These are phyloP conservation scores for Drosophila ezoana DNA, from an alignment of 2,888 invertebrate genomes.

Conservation along the genomic window DNA sequence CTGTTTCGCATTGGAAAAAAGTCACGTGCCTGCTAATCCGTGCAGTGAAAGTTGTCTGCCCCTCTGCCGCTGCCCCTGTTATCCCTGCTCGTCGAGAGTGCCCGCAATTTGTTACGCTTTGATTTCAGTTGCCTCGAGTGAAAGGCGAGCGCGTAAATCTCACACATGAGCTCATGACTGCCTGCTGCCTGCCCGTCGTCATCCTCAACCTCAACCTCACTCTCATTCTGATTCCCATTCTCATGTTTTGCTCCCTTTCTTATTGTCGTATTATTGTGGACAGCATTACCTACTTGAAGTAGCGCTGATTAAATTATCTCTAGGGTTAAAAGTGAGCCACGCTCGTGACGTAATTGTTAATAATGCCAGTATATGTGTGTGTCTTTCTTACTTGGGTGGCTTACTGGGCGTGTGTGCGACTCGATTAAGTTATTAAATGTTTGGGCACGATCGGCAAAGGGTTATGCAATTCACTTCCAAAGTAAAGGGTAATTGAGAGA, in stretches of 20 bases:
- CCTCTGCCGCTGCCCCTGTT: slow-evolving; percentile 1
- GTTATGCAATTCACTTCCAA: slow-evolving; percentile 9
- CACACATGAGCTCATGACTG: slow-evolving; percentile 44
- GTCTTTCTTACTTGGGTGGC: slow-evolving; percentile 9
- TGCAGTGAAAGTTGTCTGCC: slow-evolving; percentile 59
- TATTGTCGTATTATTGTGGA: slow-evolving; percentile 54
- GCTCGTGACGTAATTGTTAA: slow-evolving; percentile 64
- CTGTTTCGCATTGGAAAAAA: slow-evolving; percentile 60
- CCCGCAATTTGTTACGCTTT: slow-evolving; percentile 77
- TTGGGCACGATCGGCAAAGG: slow-evolving; percentile 28
- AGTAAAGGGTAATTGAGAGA: not conserved
- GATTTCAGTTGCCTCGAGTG: slow-evolving; percentile 67
- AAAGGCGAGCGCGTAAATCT: slow-evolving; percentile 66
- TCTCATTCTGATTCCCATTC: slow-evolving; percentile 21
- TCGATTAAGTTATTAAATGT: slow-evolving; percentile 45
- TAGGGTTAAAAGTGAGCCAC: slow-evolving; percentile 68
- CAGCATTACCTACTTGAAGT: slow-evolving; percentile 65
- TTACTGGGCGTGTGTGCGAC: slow-evolving; percentile 29
- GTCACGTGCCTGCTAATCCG: slow-evolving; percentile 76
- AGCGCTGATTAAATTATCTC: slow-evolving; percentile 71
- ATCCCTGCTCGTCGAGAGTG: slow-evolving; percentile 33
- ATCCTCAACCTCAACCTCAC: not conserved
- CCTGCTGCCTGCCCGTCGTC: slow-evolving; percentile 22
- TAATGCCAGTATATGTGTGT: slow-evolving; percentile 25
- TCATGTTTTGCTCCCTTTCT: slow-evolving; percentile 58